phyloP scores from a whole-genome alignment of 2,113 vertebrate genomes.

The Tychaedon coryphoeus region DNA sequence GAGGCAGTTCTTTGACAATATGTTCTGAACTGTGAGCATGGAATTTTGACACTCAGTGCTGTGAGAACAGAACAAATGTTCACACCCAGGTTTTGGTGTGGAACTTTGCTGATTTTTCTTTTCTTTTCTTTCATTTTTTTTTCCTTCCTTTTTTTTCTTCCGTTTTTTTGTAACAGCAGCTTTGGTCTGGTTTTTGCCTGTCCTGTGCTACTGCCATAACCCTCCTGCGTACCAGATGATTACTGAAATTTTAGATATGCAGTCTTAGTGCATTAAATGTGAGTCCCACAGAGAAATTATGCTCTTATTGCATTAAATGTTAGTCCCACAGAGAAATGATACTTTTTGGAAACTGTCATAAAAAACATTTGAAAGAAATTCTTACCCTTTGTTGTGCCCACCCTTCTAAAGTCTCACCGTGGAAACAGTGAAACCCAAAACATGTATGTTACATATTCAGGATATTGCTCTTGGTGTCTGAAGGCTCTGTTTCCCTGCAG shows the following conservation, averaged over 20 bases:
- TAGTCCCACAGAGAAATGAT: background rate
- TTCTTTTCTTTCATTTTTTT: background rate
- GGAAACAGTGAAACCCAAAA: background rate
- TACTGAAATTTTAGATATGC: background rate
- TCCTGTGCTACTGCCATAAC: background rate
- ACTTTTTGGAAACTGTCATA: background rate
- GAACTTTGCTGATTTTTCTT: background rate
- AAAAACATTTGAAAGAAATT: background rate
- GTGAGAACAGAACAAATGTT: background rate
- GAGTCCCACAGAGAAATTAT: background rate
- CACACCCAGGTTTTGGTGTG: background rate
- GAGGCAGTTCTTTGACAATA: background rate
- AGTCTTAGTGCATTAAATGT: background rate
- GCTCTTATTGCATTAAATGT: background rate
- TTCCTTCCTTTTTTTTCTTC: too few species aligned
- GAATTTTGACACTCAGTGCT: background rate
- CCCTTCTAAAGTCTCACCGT: background rate
- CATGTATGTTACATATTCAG: background rate
- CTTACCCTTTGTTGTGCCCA: background rate
- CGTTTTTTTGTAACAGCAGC: too few species aligned
- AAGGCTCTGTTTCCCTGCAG: background rate
- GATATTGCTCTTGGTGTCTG: background rate
- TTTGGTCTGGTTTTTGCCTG: background rate
- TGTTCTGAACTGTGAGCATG: background rate
- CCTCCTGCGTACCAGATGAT: background rate